phyloP scores from a whole-genome alignment of 1,140 invertebrate species.

The Microplitis demolitor region DNA sequence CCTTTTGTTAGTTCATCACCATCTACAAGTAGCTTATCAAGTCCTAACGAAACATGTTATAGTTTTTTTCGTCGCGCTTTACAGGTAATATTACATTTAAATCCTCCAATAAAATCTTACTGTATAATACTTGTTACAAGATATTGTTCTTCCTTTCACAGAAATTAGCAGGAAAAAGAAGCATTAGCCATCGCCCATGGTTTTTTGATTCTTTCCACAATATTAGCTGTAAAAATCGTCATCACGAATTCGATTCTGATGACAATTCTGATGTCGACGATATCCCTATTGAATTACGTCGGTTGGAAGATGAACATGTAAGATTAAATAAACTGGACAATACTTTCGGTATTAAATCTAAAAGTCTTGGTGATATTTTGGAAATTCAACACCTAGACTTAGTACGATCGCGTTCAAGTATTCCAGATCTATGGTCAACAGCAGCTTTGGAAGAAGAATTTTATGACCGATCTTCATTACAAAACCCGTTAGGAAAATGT shows the following conservation, averaged over 20 bases:
- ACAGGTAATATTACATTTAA: slow-evolving; percentile 62
- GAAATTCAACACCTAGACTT: slow-evolving; percentile 70
- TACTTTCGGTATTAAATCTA: slow-evolving; percentile 71
- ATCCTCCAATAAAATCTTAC: neutral
- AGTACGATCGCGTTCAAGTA: slow-evolving; percentile 74
- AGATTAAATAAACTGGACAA: slow-evolving; percentile 59
- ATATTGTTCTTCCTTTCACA: slow-evolving; percentile 41
- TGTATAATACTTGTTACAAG: neutral
- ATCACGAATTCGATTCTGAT: slow-evolving; percentile 61
- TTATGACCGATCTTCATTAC: slow-evolving; percentile 30
- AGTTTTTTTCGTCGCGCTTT: slow-evolving; percentile 89
- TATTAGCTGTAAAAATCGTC: slow-evolving; percentile 59
- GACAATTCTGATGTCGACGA: slow-evolving; percentile 74
- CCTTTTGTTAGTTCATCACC: slow-evolving; percentile 68
- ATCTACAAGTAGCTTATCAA: slow-evolving; percentile 83
- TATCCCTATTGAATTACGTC: slow-evolving; percentile 85
- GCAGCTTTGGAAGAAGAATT: slow-evolving; percentile 46
- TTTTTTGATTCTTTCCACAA: slow-evolving; percentile 80
- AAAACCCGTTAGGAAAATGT: neutral
- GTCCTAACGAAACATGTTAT: slow-evolving; percentile 92
- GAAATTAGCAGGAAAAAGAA: slow-evolving; percentile 77
- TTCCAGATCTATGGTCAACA: slow-evolving; percentile 67
- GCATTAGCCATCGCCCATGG: slow-evolving; percentile 68
- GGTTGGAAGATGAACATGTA: slow-evolving; percentile 77
- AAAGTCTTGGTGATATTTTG: slow-evolving; percentile 80